Percentiles rank a stretch among this genome's conserved stretches.
Evolutionary conservation across 1,140 invertebrate genomes (phyloP).

Genomic region (fruit fly (Drosophila melanogaster)): DNA sequence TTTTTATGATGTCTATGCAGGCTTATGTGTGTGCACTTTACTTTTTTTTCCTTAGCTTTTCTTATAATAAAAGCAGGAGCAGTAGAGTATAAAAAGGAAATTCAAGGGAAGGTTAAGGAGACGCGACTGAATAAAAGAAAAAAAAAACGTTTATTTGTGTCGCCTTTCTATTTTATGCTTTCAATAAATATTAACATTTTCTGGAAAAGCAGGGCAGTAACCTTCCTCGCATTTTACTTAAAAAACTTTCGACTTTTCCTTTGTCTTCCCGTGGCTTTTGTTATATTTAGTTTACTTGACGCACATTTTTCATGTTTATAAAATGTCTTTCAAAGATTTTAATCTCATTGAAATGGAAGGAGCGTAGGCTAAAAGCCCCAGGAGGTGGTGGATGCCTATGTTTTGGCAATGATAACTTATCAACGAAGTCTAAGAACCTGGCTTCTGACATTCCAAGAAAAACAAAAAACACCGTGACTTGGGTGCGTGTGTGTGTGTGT

Average conservation of each 20-base stretch:
- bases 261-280: constrained; percentile 37
- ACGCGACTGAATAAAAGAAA: constrained; percentile 10
- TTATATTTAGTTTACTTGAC: constrained; percentile 57
- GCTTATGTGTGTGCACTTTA: constrained; percentile 51
- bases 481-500: neutral
- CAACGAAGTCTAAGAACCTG: constrained; percentile 20
- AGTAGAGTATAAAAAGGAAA: constrained; percentile 8
- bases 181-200: constrained; percentile 67
- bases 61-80: constrained; percentile 36
- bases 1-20: constrained; percentile 51
- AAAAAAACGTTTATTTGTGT: constrained; percentile 44
- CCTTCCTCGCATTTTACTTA: neutral
- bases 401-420: constrained; percentile 27
- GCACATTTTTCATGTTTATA: constrained; percentile 62
- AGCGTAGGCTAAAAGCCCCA: neutral
- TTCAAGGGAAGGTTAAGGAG: constrained; percentile 24
- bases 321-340: constrained; percentile 67
- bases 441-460: constrained; percentile 10
- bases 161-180: constrained; percentile 55
- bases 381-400: neutral
- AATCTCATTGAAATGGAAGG: constrained; percentile 48
- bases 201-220: constrained; percentile 9
- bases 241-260: constrained; percentile 28
- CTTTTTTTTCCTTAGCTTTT: constrained; percentile 35
- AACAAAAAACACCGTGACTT: constrained; percentile 8